These are phyloP conservation scores for Tapirus indicus DNA, from an alignment of 2,797 vertebrate genomes.

Conservation along the genomic window DNA sequence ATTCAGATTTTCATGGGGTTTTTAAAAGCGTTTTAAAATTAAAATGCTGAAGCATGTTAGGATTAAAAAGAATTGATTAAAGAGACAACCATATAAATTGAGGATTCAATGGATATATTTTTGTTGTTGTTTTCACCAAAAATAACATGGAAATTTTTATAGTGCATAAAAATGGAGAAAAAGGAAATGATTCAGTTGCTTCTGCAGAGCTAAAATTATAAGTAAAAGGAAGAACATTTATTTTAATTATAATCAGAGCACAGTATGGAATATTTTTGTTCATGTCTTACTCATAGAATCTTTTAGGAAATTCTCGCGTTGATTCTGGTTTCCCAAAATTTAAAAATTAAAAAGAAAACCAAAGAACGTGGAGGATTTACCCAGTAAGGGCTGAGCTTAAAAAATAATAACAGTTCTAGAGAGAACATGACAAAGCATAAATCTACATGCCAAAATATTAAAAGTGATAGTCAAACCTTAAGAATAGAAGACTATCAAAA, in stretches of 20 bases:
- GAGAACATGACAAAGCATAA: conserved; percentile 6
- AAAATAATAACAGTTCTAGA: conserved; percentile 9
- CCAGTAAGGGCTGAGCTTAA: neutral
- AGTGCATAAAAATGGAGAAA: neutral
- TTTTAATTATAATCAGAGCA: conserved; percentile 44
- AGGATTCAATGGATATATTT: neutral
- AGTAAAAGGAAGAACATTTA: conserved; percentile 22
- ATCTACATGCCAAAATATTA: neutral
- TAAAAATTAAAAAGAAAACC: conserved; percentile 12
- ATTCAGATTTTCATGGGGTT: neutral
- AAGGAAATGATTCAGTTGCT: conserved; percentile 37
- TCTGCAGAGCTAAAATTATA: conserved; percentile 53
- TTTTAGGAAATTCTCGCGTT: neutral
- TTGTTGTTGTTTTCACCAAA: conserved; percentile 4
- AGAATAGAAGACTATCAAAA: neutral
- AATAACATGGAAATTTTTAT: conserved; percentile 39
- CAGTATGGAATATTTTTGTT: conserved; percentile 29
- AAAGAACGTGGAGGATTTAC: neutral
- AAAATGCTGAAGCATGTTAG: neutral
- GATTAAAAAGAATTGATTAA: neutral
- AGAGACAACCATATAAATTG: conserved; percentile 17
- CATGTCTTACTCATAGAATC: neutral
- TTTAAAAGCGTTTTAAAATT: neutral
- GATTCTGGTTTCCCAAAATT: neutral
- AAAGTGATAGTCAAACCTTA: neutral